Percentiles rank a stretch among this genome's conserved stretches.
Evolutionary conservation across 64 coral and sea anemone genomes (phyloP).

Genomic region (Hydrozoanthus tunicans): DNA sequence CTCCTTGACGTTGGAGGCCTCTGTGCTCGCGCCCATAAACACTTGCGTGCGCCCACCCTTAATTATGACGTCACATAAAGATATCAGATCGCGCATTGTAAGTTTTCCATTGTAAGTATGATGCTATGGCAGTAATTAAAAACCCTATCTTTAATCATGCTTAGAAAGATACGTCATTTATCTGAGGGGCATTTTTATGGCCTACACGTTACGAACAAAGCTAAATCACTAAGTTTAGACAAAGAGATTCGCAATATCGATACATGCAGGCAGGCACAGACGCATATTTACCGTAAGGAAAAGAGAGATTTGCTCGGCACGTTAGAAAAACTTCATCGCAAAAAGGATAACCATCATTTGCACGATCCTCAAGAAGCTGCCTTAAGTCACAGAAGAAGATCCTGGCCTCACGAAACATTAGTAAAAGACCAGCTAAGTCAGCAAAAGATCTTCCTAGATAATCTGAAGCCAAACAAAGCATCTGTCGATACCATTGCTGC

Average conservation of each 20-base stretch:
- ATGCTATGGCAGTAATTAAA: background rate
- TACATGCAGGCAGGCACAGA: constrained; percentile 68
- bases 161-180: constrained; percentile 74
- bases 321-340: constrained; percentile 62
- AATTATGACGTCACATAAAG: constrained; percentile 33
- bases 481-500: background rate
- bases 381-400: background rate
- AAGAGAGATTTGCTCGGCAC: constrained; percentile 74
- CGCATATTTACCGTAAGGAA: constrained; percentile 80
- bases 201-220: constrained; percentile 82
- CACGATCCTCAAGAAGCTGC: background rate
- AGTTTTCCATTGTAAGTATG: background rate
- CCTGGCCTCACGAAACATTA: constrained; percentile 8
- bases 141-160: constrained; percentile 47
- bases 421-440: background rate
- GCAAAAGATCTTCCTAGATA: background rate
- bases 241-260: constrained; percentile 80
- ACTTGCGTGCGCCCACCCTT: background rate
- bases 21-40: background rate
- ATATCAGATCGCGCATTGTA: background rate
- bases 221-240: constrained; percentile 61
- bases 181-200: constrained; percentile 91
- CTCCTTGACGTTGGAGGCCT: no score
- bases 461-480: background rate
- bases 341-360: constrained; percentile 59